Conservation (phyloP, 2,113 vertebrate genomes). For the Epinephelus fuscoguttatus region DNA sequence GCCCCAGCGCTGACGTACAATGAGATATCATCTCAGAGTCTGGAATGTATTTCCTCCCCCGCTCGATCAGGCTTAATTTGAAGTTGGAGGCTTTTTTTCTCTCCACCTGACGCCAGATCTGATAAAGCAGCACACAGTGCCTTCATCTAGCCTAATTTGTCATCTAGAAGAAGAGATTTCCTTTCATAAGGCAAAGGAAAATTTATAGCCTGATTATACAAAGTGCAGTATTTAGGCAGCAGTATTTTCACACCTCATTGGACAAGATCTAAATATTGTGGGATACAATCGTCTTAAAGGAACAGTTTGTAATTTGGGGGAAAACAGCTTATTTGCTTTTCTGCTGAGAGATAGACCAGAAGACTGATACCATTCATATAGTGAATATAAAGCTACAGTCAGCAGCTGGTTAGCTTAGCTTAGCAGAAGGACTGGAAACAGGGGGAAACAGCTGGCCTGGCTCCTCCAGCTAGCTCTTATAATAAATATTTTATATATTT, state of each 20-base stretch:
- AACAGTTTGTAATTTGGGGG: background rate
- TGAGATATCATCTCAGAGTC: slow-evolving; percentile 76
- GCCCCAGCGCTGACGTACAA: slow-evolving; percentile 53
- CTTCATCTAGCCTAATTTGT: slow-evolving; percentile 66
- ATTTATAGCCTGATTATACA: slow-evolving; percentile 32
- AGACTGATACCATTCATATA: background rate
- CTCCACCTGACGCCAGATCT: slow-evolving; percentile 73
- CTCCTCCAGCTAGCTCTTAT: no score
- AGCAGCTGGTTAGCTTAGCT: background rate
- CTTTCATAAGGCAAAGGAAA: slow-evolving; percentile 29
- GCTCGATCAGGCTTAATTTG: slow-evolving; percentile 72
- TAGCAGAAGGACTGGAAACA: background rate
- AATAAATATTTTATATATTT: no score
- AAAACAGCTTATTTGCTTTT: background rate
- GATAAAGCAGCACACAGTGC: slow-evolving; percentile 66
- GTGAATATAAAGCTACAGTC: background rate
- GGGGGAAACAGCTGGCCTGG: background rate
- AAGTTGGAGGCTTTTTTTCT: slow-evolving; percentile 57
- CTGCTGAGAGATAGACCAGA: background rate
- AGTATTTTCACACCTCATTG: slow-evolving; percentile 54
- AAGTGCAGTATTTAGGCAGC: slow-evolving; percentile 33
- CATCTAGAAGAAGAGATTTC: slow-evolving; percentile 50
- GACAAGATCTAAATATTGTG: slow-evolving; percentile 28
- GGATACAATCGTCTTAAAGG: background rate
- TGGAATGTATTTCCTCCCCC: slow-evolving; percentile 73